Conservation (phyloP, 2,888 invertebrate genomes). For the Apodemia zela region DNA sequence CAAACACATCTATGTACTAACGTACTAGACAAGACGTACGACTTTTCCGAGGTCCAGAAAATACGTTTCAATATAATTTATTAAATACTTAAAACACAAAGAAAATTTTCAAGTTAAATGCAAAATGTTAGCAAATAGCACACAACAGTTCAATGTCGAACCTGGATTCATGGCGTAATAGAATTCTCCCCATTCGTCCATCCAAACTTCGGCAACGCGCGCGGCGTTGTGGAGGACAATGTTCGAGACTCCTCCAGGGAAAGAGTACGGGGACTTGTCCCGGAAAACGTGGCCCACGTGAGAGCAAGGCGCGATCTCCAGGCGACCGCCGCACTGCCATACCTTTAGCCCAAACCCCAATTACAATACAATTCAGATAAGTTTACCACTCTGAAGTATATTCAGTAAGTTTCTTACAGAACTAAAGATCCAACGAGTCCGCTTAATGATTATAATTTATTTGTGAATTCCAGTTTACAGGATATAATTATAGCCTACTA, state of each 20-base stretch:
- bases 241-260: slow-evolving; percentile 98
- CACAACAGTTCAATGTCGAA: slow-evolving; percentile 71
- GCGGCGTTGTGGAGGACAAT: slow-evolving; percentile 99
- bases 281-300: slow-evolving; percentile 99
- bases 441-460: too few relatives aligned
- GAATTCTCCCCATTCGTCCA: slow-evolving; percentile 99
- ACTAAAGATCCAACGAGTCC: background rate
- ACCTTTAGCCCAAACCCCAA: slow-evolving; percentile 75
- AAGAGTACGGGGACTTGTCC: slow-evolving; percentile 98
- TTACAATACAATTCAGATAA: background rate
- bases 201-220: slow-evolving; percentile 99
- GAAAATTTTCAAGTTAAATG: slow-evolving; percentile 17
- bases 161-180: slow-evolving; percentile 99
- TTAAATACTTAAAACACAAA: background rate
- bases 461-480: too few relatives aligned
- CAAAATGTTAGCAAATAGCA: slow-evolving; percentile 43
- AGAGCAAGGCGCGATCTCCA: slow-evolving; percentile 97
- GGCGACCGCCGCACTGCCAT: slow-evolving; percentile 97
- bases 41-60: background rate
- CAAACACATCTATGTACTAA: too few relatives aligned
- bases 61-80: background rate
- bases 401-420: background rate
- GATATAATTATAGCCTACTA: too few relatives aligned
- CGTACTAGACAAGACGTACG: too few relatives aligned
- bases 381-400: background rate